Conservation (phyloP, 2,113 vertebrate species). For the Nansenia antarctica region DNA sequence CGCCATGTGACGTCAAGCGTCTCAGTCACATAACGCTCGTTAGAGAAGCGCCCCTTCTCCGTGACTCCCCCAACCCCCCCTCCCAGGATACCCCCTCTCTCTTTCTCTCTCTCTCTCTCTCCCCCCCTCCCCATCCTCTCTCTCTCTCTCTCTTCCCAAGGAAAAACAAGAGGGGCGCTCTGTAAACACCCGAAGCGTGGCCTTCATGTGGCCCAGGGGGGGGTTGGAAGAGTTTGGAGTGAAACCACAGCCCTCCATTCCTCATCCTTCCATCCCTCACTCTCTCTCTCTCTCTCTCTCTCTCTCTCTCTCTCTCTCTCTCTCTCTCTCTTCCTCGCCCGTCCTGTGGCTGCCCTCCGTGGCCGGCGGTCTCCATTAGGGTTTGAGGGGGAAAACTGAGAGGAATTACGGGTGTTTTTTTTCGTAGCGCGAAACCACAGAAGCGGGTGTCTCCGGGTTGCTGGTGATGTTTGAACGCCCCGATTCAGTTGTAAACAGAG, state of each 20-base stretch:
- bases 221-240: conserved; percentile 20
- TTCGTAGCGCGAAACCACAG: conserved; percentile 6
- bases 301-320: conserved; percentile 18
- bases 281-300: not conserved
- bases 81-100: no score
- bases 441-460: conserved; percentile 11
- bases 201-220: conserved; percentile 40
- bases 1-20: not conserved
- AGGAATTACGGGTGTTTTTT: conserved; percentile 20
- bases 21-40: not conserved
- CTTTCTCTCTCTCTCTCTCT: not conserved
- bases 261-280: conserved; percentile 12
- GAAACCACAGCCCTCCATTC: conserved; percentile 13
- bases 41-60: not conserved
- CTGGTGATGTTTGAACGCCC: conserved; percentile 18
- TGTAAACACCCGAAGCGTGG: conserved; percentile 27
- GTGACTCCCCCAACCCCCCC: not conserved
- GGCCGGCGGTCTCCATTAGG: conserved; percentile 31
- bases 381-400: conserved; percentile 19
- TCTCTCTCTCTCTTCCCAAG: conserved; percentile 6
- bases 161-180: conserved; percentile 33
- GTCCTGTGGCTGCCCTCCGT: conserved; percentile 47
- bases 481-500: not conserved
- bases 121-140: not conserved
- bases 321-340: conserved; percentile 29